Base-by-base conservation (phyloP, 92 coral and sea anemone species). In the Porites cylindrica region DNA sequence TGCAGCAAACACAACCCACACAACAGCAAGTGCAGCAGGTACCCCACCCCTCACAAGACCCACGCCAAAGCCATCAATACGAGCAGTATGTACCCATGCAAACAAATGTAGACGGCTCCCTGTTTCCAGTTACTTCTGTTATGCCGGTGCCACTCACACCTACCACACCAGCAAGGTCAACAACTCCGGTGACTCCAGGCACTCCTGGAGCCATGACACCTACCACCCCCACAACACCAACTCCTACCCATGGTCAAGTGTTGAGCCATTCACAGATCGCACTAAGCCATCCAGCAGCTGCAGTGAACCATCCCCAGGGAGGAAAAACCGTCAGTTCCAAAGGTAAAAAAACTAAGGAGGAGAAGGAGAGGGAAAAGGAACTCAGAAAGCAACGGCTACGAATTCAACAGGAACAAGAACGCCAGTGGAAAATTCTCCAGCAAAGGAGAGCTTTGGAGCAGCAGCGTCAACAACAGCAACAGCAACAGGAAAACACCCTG, bases 361-460 rank as follows among this genome's bases (percentile, higher is more conserved):
- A 96, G 58, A 93, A 91, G 82, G 99, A 96, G 82, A 92, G 91
- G 73, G 99, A 96, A 59, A 95, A 93, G 84, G 99, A 96, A 76
- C 51, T 90, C 10, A 87, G 94, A 62, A 96, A 97, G 68, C 95
- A 95, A 77, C 94, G 93, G 75, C 88, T 95, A 26, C 88, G 88
- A 20, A 84, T 97, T 85, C 98, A 96, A 86, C 99, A 97, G 51
- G 98, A 95, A 81, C 94, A 96, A 50, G 99, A 97, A 72, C 88
- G 98, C 0, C 98, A 97, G 77, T 97, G 99, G 99, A 97, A 97
- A 87, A 79, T 95, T 50, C 91, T 97, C n/a, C 99, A 97, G 79
- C 99, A 97, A 68, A 91, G 91, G 85, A 89, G 99, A 26, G 98
- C 96, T 18, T 93, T 95, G 19, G 99, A 97, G 77, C 95, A 92